Percentiles rank a stretch among this genome's conserved stretches.
Conservation (phyloP, 1,140 invertebrate species). For the Coelopa frigida region DNA sequence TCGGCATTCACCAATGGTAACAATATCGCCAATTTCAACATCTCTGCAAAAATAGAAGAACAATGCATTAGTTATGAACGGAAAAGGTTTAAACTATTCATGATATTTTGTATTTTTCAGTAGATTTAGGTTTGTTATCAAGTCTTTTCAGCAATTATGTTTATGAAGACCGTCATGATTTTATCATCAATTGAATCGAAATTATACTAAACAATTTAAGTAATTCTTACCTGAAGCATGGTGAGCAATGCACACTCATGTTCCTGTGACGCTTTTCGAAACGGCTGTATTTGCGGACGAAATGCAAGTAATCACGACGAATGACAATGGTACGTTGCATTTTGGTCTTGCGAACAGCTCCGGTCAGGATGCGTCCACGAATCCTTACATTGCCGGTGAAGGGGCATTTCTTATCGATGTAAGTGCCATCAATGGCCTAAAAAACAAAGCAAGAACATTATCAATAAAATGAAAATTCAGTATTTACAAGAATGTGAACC, state of each 20-base stretch:
- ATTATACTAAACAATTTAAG: neutral
- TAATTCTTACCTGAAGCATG: conserved; percentile 83
- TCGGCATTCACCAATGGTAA: conserved; percentile 96
- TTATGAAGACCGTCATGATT: conserved; percentile 58
- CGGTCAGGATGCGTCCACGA: conserved; percentile 92
- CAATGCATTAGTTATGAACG: too few species aligned
- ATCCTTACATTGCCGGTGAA: conserved; percentile 99
- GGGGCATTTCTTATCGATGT: conserved; percentile 99
- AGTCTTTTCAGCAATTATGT: conserved; percentile 51
- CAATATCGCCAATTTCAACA: conserved; percentile 90
- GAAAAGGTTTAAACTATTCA: neutral
- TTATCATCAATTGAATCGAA: conserved; percentile 30
- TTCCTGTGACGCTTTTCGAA: conserved; percentile 99
- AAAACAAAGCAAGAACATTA: neutral
- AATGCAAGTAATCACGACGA: conserved; percentile 95
- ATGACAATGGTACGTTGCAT: conserved; percentile 99
- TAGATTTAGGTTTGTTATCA: conserved; percentile 19
- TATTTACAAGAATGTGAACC: neutral
- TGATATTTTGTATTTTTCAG: conserved; percentile 7
- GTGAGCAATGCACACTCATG: conserved; percentile 97
- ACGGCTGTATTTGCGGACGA: conserved; percentile 94
- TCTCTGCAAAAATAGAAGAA: conserved; percentile 65
- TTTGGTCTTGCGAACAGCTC: conserved; percentile 95
- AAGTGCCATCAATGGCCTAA: conserved; percentile 93
- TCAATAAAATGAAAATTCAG: too few species aligned